Conservation (phyloP, 2,113 vertebrate species). For the Calypte anna region DNA sequence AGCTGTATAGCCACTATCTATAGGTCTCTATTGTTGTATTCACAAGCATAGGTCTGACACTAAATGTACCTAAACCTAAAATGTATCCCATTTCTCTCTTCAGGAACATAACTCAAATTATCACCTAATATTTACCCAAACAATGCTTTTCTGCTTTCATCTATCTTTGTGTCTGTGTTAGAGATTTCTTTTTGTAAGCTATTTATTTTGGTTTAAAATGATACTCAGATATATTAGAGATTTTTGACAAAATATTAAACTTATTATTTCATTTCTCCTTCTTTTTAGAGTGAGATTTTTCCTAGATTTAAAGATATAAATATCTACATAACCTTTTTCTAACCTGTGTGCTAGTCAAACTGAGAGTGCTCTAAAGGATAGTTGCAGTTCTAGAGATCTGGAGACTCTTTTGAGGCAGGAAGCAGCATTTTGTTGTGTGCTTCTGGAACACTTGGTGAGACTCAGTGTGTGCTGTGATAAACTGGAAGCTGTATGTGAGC, state of each 20-base stretch:
- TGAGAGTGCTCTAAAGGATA: not conserved
- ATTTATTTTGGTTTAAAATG: not conserved
- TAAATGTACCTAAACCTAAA: not conserved
- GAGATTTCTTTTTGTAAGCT: not conserved
- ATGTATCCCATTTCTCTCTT: not conserved
- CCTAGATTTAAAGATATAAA: not conserved
- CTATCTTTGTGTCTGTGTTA: not conserved
- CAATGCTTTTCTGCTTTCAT: not conserved
- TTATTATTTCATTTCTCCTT: not conserved
- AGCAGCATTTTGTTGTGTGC: not conserved
- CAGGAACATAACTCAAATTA: not conserved
- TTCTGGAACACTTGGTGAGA: not conserved
- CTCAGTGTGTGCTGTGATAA: not conserved
- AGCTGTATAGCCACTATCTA: not conserved
- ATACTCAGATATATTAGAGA: not conserved
- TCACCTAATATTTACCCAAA: not conserved
- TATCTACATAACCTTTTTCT: not conserved
- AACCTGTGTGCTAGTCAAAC: not conserved
- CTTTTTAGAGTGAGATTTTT: not conserved
- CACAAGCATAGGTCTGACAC: not conserved
- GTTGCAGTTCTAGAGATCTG: not conserved
- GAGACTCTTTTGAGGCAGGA: not conserved
- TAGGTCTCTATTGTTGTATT: not conserved
- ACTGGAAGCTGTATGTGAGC: not conserved
- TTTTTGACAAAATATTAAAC: not conserved